These are phyloP conservation scores for Poeciliopsis occidentalis DNA, from an alignment of 2,113 vertebrate species.

Conservation along the genomic window DNA sequence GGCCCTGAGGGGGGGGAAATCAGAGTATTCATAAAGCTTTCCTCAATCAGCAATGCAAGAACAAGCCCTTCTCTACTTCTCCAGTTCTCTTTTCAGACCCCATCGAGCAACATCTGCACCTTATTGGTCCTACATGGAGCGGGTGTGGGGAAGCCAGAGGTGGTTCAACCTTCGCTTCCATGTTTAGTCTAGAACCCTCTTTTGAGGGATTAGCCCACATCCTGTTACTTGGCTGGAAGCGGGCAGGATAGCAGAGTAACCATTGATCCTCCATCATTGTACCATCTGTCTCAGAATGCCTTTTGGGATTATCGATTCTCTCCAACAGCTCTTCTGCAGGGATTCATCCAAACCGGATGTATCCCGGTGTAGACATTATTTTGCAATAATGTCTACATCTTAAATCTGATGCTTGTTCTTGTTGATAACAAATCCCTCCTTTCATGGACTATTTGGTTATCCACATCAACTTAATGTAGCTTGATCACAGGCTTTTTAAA, in stretches of 20 bases:
- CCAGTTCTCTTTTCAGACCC: conserved; percentile 42
- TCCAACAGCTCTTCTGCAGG: conserved; percentile 69
- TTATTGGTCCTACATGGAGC: conserved; percentile 24
- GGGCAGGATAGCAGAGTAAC: conserved; percentile 38
- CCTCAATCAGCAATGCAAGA: conserved; percentile 51
- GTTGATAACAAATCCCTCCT: neutral
- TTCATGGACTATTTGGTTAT: neutral
- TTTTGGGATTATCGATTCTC: conserved; percentile 75
- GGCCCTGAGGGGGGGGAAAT: conserved; percentile 66
- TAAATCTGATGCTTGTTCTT: no score
- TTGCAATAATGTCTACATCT: neutral
- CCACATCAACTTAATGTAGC: neutral
- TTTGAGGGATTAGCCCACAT: conserved; percentile 71
- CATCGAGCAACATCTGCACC: conserved; percentile 47
- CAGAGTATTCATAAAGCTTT: conserved; percentile 65
- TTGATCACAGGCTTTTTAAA: neutral
- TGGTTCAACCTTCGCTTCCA: conserved; percentile 23
- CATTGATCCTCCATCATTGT: conserved; percentile 74
- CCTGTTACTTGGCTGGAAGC: conserved; percentile 50
- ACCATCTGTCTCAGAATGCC: conserved; percentile 76
- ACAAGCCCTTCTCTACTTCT: conserved; percentile 50
- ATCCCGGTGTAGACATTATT: no score
- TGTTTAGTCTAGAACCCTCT: conserved; percentile 75
- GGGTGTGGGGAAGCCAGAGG: conserved; percentile 20
- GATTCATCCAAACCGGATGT: conserved; percentile 35